phyloP scores from a whole-genome alignment of 2,797 vertebrate genomes.

The Phyllotis vaccarum region DNA sequence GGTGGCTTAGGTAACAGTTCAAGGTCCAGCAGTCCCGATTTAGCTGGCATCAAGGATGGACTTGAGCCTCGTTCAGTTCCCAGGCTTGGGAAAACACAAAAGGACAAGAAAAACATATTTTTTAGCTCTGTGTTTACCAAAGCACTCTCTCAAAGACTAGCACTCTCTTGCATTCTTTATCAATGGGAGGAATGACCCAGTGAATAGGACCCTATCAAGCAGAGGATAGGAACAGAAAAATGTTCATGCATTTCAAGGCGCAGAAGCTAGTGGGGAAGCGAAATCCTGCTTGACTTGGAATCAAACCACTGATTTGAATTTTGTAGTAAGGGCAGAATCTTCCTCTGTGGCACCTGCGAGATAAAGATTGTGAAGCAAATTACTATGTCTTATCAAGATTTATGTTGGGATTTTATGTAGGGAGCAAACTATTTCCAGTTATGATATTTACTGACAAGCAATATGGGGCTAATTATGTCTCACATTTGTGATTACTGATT shows the following conservation, averaged over 20 bases:
- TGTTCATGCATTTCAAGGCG: slow-evolving; percentile 31
- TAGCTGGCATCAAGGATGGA: slow-evolving; percentile 42
- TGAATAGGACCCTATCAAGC: slow-evolving; percentile 29
- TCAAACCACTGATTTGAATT: slow-evolving; percentile 31
- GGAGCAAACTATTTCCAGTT: slow-evolving; percentile 59
- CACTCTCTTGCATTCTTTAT: slow-evolving; percentile 40
- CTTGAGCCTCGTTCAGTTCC: background rate
- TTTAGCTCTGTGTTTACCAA: slow-evolving; percentile 59
- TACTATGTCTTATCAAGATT: background rate
- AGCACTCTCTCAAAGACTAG: slow-evolving; percentile 13
- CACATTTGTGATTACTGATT: slow-evolving; percentile 60
- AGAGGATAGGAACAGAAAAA: slow-evolving; percentile 30
- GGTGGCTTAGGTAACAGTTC: slow-evolving; percentile 70
- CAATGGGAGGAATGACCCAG: slow-evolving; percentile 40
- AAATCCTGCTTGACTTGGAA: slow-evolving; percentile 51
- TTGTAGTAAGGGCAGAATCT: slow-evolving; percentile 4
- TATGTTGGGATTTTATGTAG: slow-evolving; percentile 18
- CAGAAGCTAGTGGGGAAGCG: background rate
- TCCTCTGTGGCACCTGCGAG: slow-evolving; percentile 7
- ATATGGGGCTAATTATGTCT: slow-evolving; percentile 57
- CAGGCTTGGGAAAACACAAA: slow-evolving; percentile 62
- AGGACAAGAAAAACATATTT: background rate
- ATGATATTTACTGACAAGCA: slow-evolving; percentile 55
- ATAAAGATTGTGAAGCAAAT: slow-evolving; percentile 50
- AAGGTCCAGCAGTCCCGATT: slow-evolving; percentile 65